A percentile compares a stretch with the other conserved stretches of the same genome.
Evolutionary conservation across 1,140 invertebrate genomes (phyloP).

Genomic region (Atta colombica): DNA sequence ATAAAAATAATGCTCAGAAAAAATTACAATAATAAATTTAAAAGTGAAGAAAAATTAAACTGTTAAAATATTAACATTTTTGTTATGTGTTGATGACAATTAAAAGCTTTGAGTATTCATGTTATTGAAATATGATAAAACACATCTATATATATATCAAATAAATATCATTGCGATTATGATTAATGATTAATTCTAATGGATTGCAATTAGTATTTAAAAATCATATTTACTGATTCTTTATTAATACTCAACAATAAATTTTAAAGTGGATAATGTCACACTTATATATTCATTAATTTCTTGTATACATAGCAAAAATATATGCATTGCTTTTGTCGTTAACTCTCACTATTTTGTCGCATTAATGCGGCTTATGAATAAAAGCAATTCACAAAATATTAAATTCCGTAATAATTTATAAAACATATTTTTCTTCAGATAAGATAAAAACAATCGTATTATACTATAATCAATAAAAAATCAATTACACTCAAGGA

Average conservation of each 20-base stretch:
- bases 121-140: background rate
- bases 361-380: background rate
- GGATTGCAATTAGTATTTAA: background rate
- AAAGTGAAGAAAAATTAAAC: background rate
- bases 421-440: slow-evolving; percentile 10
- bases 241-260: background rate
- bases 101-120: background rate
- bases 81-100: background rate
- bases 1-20: background rate
- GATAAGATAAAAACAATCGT: background rate
- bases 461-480: background rate
- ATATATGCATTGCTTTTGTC: background rate
- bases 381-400: background rate
- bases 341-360: slow-evolving; percentile 8
- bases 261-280: background rate
- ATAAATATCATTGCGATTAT: background rate
- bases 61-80: background rate
- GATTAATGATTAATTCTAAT: background rate
- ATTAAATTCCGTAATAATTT: background rate
- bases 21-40: background rate
- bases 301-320: background rate
- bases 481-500: background rate
- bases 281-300: background rate
- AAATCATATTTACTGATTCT: background rate
- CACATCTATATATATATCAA: background rate